Evolutionary conservation across 2,888 invertebrate species (phyloP), one percentile per base, ranked within the genome.

Genomic region (Standfussiana lucernea): DNA sequence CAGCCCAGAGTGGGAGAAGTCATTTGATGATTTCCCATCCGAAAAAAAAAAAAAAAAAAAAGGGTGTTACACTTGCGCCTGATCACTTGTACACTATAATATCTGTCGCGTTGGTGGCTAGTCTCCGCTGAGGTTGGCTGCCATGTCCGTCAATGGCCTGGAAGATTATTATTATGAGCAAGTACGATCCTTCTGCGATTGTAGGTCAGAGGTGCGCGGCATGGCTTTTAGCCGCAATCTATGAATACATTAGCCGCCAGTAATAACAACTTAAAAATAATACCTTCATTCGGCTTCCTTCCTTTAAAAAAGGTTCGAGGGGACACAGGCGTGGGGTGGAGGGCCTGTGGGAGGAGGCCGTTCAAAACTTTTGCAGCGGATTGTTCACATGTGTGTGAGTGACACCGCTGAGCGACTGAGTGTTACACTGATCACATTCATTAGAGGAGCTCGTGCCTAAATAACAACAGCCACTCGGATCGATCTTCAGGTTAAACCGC

Each of bases 161-260:
- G 2, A 62, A n/a, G 37, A 62, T n/a, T 6, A 11, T 35, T 37
- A 7, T 53, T 6, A 24, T 24, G 13, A 37, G 62, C 40, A 4
- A 15, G 64, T 40, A 6, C 32, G 28, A 56, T 56, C 37, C 65
- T 83, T 78, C 83, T 74, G 70, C 4, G 24, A 15, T 7, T 15
- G 32, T 37, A 42, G 1, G 50, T 53, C 1, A 2, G 15, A n/a
- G 62, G 37, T 40, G 53, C n/a, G 40, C 28, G 70, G 24, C 84
- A 56, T 45, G 64, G 74, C 73, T 59, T 64, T 71, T 75, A 84
- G 61, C 72, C 64, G 72, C 86, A 86, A 86, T 87, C 91, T 90
- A 91, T 92, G 92, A 92, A 91, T 92, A 92, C 88, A 91, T 91
- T 91, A 90, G 84, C 82, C 69, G 56, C 86, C 32, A 66, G 84